phyloP scores from a whole-genome alignment of 2,888 invertebrate species.

The Ferdinandea cuprea region DNA sequence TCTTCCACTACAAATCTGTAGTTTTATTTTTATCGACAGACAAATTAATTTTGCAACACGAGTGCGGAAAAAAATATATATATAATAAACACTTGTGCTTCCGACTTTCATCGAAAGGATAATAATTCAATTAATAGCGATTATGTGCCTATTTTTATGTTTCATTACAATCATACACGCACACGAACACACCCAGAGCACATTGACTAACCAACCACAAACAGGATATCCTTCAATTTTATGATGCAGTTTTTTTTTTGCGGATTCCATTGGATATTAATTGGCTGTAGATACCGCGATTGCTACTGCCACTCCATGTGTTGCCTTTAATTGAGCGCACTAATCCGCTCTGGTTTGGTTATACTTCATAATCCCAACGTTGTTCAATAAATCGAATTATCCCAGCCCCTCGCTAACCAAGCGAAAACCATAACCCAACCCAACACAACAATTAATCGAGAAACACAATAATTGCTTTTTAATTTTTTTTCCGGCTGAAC shows the following conservation, averaged over 20 bases:
- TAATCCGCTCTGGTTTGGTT: background rate
- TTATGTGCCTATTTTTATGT: constrained; percentile 6
- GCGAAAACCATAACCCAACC: background rate
- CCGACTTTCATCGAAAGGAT: constrained; percentile 20
- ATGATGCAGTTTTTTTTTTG: constrained; percentile 10
- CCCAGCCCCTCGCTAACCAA: background rate
- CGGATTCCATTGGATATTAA: constrained; percentile 36
- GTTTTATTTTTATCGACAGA: constrained; percentile 1
- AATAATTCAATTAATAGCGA: constrained; percentile 51
- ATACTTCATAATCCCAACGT: constrained; percentile 9
- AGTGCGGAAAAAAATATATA: constrained; percentile 5
- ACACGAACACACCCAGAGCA: background rate
- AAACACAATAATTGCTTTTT: constrained; percentile 42
- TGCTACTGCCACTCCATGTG: background rate
- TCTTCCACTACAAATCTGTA: background rate
- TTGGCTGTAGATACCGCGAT: background rate
- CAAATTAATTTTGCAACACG: constrained; percentile 38
- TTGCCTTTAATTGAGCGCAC: constrained; percentile 47
- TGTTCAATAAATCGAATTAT: constrained; percentile 52
- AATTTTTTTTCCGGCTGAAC: constrained; percentile 1
- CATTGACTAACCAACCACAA: background rate
- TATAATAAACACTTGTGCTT: constrained; percentile 21
- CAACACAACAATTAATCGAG: constrained; percentile 8
- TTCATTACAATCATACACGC: background rate
- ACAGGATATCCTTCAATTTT: constrained; percentile 19